A percentile compares a stretch with the other conserved stretches of the same genome.
Conservation (phyloP, 2,797 vertebrate genomes). For the Salarias fasciatus region DNA sequence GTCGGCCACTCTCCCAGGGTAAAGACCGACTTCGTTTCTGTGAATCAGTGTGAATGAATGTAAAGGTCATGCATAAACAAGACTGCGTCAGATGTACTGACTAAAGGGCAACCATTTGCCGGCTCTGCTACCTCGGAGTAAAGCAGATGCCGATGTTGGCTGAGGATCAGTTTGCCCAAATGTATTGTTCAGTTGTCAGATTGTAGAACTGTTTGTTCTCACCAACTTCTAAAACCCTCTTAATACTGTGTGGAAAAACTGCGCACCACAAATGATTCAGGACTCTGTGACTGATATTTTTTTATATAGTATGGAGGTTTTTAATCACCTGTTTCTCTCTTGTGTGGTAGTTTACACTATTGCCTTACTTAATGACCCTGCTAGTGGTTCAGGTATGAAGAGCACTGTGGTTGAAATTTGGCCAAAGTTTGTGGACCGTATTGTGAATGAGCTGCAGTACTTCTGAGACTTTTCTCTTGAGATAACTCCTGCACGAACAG, state of each 20-base stretch:
- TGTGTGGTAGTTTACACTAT: neutral
- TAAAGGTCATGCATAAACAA: neutral
- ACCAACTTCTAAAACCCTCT: slow-evolving; percentile 7
- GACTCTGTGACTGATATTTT: too few relatives aligned
- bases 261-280: neutral
- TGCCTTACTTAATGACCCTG: neutral
- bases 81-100: slow-evolving; percentile 1
- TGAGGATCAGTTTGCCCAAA: slow-evolving; percentile 6
- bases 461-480: too few relatives aligned
- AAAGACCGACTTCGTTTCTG: slow-evolving; percentile 21
- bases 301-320: too few relatives aligned
- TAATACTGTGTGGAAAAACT: neutral
- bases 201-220: slow-evolving; percentile 6
- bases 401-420: neutral
- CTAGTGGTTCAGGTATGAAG: neutral
- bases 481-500: too few relatives aligned
- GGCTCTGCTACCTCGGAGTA: slow-evolving; percentile 15
- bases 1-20: slow-evolving; percentile 91
- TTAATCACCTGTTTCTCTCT: too few relatives aligned
- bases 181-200: slow-evolving; percentile 23
- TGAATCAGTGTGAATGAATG: neutral
- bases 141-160: slow-evolving; percentile 24
- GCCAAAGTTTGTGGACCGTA: too few relatives aligned
- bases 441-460: too few relatives aligned
- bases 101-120: slow-evolving; percentile 9